phyloP scores from a whole-genome alignment of 2,797 vertebrate genomes.

The Leptoclinus maculatus region DNA sequence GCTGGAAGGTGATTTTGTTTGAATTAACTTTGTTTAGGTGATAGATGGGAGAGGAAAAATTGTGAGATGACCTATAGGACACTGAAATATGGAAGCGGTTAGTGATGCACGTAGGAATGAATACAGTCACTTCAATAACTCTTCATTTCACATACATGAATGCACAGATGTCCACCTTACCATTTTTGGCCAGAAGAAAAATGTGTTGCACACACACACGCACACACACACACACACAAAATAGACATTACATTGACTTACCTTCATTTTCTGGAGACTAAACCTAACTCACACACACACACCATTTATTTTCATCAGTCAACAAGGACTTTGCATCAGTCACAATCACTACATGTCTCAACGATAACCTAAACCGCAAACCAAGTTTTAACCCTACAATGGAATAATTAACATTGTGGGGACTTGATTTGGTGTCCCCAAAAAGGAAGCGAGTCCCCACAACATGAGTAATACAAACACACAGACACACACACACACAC shows the following conservation, averaged over 20 bases:
- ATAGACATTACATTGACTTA: background rate
- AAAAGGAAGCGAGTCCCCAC: background rate
- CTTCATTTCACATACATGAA: conserved; percentile 37
- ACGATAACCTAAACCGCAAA: background rate
- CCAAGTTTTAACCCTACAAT: background rate
- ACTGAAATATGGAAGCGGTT: conserved; percentile 34
- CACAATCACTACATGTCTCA: background rate
- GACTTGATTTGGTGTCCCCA: background rate
- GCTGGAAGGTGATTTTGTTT: conserved; percentile 19
- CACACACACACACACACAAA: background rate
- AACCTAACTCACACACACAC: background rate
- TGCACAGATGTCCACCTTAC: background rate
- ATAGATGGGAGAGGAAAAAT: conserved; percentile 4
- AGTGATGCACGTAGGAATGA: conserved; percentile 41
- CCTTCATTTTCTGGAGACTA: background rate
- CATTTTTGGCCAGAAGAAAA: background rate
- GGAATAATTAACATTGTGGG: background rate
- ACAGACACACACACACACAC: background rate
- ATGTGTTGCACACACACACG: background rate
- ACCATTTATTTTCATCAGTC: background rate
- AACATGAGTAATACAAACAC: background rate
- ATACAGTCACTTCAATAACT: conserved; percentile 49
- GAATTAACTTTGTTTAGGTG: conserved; percentile 13
- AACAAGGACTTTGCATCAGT: background rate
- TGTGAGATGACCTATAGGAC: conserved; percentile 29